Evolutionary conservation across 1,140 invertebrate species (phyloP), one percentile per base, ranked within the genome.

Genomic region (Dreissena polymorpha): DNA sequence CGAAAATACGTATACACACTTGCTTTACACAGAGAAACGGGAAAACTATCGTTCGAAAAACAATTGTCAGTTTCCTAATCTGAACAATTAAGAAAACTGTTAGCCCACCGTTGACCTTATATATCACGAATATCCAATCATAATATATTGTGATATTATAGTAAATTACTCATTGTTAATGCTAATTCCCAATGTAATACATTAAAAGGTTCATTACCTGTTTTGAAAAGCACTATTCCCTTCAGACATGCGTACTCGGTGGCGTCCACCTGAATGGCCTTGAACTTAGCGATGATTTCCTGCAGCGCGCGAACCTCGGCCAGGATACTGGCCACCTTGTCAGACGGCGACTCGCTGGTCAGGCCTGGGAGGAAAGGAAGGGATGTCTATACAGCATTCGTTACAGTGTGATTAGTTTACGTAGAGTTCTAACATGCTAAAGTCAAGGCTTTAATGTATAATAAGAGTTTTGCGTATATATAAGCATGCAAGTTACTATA

Each of bases 221-320:
- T 95, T 92, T 96, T 97, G 93, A 99, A 99, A 0, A 99, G 93
- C 0, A 97, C 95, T 60, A 98, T 96, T 16, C 96, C 96, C 82
- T 97, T 94, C 49, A 99, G 93, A 90, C 96, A 98, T 0, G 96
- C 95, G 91, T 95, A 98, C 90, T 99, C 98, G 65, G 97, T 96
- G 0, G 94, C 94, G 91, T 98, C 97, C 0, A 98, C 94, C 83
- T 95, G 95, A 82, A 98, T 93, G 55, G 95, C 94, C 81, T 95
- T 95, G 79, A 99, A 95, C 86, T 96, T 96, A 3, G 94, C 92
- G 0, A 99, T 92, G 0, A 96, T 95, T 64, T 96, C 95, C 89
- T 97, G 96, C 88, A 98, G 96, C 25, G 95, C 93, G 64, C 95
- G 94, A 12, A 98, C 94, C 88, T 97, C 96, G 65, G 94, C 92